phyloP scores from a whole-genome alignment of 2,113 vertebrate species.

The Grus americana region DNA sequence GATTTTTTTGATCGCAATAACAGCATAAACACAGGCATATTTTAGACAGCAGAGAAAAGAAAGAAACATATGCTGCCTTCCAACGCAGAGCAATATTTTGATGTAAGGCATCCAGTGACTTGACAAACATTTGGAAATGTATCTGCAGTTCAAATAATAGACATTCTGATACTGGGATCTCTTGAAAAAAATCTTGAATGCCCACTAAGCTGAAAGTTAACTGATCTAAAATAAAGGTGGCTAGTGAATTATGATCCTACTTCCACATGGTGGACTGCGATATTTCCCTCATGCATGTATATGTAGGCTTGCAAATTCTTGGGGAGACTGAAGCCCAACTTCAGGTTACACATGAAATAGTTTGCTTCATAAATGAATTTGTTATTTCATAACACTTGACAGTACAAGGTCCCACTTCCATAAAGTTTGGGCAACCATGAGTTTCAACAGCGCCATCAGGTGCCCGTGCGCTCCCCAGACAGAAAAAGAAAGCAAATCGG shows the following conservation, averaged over 20 bases:
- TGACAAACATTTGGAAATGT: neutral
- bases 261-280: neutral
- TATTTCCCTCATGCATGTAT: rapidly evolving
- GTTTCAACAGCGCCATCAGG: rapidly evolving
- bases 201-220: neutral
- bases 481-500: neutral
- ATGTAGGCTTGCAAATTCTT: neutral
- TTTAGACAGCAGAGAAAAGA: neutral
- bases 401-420: neutral
- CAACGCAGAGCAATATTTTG: neutral
- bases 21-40: neutral
- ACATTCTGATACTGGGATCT: neutral
- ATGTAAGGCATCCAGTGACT: neutral
- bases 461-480: rapidly evolving
- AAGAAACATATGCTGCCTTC: neutral
- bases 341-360: rapidly evolving
- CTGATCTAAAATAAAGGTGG: neutral
- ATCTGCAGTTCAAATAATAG: neutral
- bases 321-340: neutral
- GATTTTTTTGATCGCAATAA: neutral
- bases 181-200: neutral
- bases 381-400: neutral
- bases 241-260: neutral
- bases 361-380: neutral
- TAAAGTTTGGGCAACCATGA: rapidly evolving